These are phyloP conservation scores for Mormyrus iriodes DNA, from an alignment of 2,113 vertebrate species.

Conservation along the genomic window DNA sequence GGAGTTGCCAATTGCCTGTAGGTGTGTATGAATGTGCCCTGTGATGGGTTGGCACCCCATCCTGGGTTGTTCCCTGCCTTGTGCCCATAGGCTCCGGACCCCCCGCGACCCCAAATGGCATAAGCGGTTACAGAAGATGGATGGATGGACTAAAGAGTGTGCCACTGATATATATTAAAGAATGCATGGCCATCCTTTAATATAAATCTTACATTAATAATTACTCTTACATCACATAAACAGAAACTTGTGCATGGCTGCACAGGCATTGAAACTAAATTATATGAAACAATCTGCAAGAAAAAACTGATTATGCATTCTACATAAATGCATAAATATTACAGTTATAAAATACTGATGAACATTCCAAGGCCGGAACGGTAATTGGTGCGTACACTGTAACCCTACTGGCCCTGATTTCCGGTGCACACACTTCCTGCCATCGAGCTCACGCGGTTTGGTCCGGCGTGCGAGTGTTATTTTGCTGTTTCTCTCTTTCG, in stretches of 20 bases:
- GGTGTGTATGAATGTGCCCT: too few species aligned
- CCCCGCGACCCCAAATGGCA: too few species aligned
- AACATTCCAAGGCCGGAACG: neutral
- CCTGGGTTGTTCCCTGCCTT: too few species aligned
- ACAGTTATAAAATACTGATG: neutral
- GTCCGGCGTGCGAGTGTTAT: slow-evolving; percentile 46
- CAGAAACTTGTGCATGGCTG: neutral
- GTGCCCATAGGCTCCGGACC: too few species aligned
- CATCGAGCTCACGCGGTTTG: slow-evolving; percentile 27
- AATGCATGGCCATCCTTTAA: too few species aligned
- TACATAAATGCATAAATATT: neutral
- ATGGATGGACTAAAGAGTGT: too few species aligned
- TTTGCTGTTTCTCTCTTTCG: neutral
- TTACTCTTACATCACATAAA: neutral
- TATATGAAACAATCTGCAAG: neutral
- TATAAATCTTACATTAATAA: neutral
- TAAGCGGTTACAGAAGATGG: too few species aligned
- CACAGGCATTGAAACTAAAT: neutral
- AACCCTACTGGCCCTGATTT: slow-evolving; percentile 31
- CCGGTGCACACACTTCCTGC: slow-evolving; percentile 40
- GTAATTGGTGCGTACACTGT: neutral
- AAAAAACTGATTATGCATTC: neutral
- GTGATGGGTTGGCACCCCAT: too few species aligned
- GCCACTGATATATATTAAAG: too few species aligned
- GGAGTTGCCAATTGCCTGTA: too few species aligned